Evolutionary conservation across 2,797 vertebrate species (phyloP).

Genomic region (Pseudochromis fuscus): DNA sequence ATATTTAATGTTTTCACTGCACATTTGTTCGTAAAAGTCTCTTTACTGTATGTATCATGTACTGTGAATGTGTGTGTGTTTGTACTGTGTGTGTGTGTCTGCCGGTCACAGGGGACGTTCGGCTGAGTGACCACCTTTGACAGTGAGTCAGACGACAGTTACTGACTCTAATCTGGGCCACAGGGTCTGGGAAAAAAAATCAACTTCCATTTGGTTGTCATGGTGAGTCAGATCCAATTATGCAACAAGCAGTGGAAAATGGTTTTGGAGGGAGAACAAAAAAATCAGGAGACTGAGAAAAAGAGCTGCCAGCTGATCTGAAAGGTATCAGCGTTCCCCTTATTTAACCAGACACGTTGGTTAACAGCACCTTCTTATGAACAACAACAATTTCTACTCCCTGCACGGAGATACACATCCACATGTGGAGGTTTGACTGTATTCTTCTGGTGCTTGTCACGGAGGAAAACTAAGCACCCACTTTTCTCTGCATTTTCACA

Average conservation of each 20-base stretch:
- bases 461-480: not conserved
- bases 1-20: not conserved
- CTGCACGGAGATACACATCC: not conserved
- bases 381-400: not conserved
- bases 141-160: slow-evolving; percentile 72
- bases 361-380: not conserved
- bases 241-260: slow-evolving; percentile 70
- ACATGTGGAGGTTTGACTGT: not conserved
- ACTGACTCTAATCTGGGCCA: slow-evolving; percentile 65
- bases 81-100: slow-evolving; percentile 24
- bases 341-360: slow-evolving; percentile 40
- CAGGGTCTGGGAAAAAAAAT: slow-evolving; percentile 60
- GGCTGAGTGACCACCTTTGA: slow-evolving; percentile 52
- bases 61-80: not conserved
- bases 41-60: not conserved
- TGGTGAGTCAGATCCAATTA: slow-evolving; percentile 75
- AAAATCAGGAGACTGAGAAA: slow-evolving; percentile 37
- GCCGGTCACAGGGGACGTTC: slow-evolving; percentile 53
- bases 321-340: slow-evolving; percentile 34
- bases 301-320: slow-evolving; percentile 46
- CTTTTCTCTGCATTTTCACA: slow-evolving; percentile 1
- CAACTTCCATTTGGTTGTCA: slow-evolving; percentile 71
- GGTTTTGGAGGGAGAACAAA: slow-evolving; percentile 45
- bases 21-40: not conserved
- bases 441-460: not conserved